Evolutionary conservation across 2,113 vertebrate species (phyloP).

Genomic region (Colaptes auratus): DNA sequence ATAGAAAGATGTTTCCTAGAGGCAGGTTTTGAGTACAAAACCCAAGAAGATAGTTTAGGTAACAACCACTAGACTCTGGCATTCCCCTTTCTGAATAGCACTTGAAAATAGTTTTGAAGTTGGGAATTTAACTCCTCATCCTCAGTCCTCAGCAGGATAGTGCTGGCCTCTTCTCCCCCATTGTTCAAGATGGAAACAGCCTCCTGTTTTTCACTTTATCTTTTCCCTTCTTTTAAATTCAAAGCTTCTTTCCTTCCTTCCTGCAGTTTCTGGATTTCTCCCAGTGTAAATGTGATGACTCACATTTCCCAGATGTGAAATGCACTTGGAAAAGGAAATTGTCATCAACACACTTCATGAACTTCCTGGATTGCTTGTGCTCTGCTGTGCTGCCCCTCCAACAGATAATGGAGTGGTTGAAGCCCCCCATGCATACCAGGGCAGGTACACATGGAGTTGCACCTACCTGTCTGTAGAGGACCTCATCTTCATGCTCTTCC

Average conservation of each 20-base stretch:
- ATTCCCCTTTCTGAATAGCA: neutral
- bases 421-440: too few species aligned
- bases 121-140: neutral
- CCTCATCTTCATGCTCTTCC: too few species aligned
- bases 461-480: too few species aligned
- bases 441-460: too few species aligned
- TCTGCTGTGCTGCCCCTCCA: too few species aligned
- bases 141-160: neutral
- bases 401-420: too few species aligned
- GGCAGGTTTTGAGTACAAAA: neutral
- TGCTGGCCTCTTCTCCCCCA: neutral
- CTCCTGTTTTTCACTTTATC: neutral
- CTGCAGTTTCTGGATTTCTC: constrained; percentile 25
- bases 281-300: neutral
- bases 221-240: neutral
- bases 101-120: neutral
- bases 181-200: neutral
- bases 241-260: neutral
- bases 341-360: too few species aligned
- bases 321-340: neutral
- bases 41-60: neutral
- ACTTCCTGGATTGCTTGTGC: too few species aligned
- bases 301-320: constrained; percentile 39
- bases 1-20: neutral
- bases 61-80: neutral